Evolutionary conservation across 2,888 invertebrate species (phyloP).

Genomic region (Serripes groenlandicus): DNA sequence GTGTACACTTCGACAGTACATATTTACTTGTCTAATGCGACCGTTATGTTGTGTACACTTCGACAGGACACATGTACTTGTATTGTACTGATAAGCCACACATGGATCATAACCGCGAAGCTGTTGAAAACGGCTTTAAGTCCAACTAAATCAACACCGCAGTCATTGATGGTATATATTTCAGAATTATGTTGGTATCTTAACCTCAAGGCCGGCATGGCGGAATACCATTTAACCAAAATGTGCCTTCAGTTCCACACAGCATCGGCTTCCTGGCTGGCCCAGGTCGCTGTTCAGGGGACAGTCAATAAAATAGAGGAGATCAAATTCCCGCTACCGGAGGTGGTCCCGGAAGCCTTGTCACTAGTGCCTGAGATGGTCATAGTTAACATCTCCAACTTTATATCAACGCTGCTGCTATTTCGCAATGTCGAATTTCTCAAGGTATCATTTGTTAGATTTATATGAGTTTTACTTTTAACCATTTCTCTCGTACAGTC

Average conservation of each 20-base stretch:
- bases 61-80: no score
- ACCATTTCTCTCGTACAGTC: no score
- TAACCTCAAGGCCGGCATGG: constrained; percentile 89
- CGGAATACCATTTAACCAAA: constrained; percentile 91
- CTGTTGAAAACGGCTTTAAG: no score
- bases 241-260: constrained; percentile 92
- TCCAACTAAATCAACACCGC: no score
- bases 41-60: no score
- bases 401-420: constrained; percentile 90
- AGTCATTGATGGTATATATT: no score
- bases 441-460: no score
- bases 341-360: constrained; percentile 79
- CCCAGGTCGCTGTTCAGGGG: constrained; percentile 90
- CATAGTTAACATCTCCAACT: constrained; percentile 94
- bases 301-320: constrained; percentile 73
- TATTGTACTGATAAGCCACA: no score
- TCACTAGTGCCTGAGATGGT: constrained; percentile 95
- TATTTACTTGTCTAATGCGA: no score
- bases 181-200: constrained; percentile 83
- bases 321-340: constrained; percentile 83
- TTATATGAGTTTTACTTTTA: no score
- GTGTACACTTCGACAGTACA: no score
- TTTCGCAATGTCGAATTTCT: constrained; percentile 76
- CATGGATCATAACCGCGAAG: no score
- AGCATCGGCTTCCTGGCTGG: constrained; percentile 94